Evolutionary conservation across 2,797 vertebrate species (phyloP), one percentile per base, ranked within the genome.

Genomic region (Myoxocephalus aenaeus): DNA sequence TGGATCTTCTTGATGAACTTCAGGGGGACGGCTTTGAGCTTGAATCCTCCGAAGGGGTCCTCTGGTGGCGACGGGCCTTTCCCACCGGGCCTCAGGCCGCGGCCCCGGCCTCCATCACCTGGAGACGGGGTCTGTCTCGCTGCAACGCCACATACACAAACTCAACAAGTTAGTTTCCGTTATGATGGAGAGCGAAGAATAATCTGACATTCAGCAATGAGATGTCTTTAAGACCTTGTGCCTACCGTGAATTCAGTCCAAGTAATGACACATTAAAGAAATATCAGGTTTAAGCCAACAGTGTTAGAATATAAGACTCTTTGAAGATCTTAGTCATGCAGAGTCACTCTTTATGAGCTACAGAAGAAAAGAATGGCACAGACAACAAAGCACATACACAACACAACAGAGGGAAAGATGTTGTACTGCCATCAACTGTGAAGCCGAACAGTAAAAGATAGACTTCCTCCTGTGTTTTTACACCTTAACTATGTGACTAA

Each of bases 91-190:
- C 91, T 96, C 78, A 98, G 92, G 70, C 97, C 97, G 65, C 96
- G 96, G 46, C 96, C 97, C 84, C 95, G 95, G 65, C 96, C 97
- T 83, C 91, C 95, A 70, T 99, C 98, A 75, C 96, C 96, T n/a
- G 98, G 98, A 71, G 98, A 99, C 67, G 98, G 98, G 44, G 98
- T 99, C 94, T 97, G 97, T 93, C 96, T 97, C 67, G 95, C 97
- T 96, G 89, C 44, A 89, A 85, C n/a, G 63, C 65, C 58, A 79
- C 44, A 89, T 51, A 84, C 10, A 82, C 74, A 81, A 78, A 70
- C 38, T 66, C 14, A 62, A 54, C 7, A 5, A 20, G 57, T 86
- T 86, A 84, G 27, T 64, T 56, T 59, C 22, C 72, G 53, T 51
- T 6, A 27, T 34, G 5, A 25, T 17, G 15, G 46, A 3, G 7